Base-by-base conservation (phyloP, 2,113 vertebrate genomes). In the Callopanchax toddi region DNA sequence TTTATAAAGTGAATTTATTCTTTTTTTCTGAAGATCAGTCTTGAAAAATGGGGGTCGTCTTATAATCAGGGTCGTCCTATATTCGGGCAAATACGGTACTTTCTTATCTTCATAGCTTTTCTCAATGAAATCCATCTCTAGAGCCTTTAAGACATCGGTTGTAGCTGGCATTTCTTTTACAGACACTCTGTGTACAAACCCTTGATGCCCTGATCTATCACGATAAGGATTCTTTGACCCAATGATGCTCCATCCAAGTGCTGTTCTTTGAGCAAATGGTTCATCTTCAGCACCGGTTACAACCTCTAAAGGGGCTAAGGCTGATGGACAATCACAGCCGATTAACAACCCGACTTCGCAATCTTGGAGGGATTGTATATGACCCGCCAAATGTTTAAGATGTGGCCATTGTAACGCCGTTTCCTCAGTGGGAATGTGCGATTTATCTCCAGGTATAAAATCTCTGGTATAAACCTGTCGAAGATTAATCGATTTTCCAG, bases 291-390 rank as follows among this genome's bases (percentile, higher is more conserved):
- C 18, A 36, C 32, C 51, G 1, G 21, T 10, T 34, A 46, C 11
- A 17, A 37, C 20, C 4, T 60, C 44, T 4, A 48, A 11, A 7
- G 23, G 42, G 13, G 5, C 53, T n/a, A 21, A 45, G 16, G 29
- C 62, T 6, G n/a, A 22, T 37, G 42, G 74, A 5, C 65, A 70
- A 6, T 70, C n/a, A n/a, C n/a, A n/a, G n/a, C n/a, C n/a, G n/a
- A n/a, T n/a, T n/a, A n/a, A n/a, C n/a, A n/a, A n/a, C 57, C 50
- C 74, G 0, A 76, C 68, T 10, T 65, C 65, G 17, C 56, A 76
- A 10, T 76, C 56, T 62, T 67, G 54, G 0, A 73, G 23, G 13
- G 45, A n/a, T 2, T 59, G 34, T 4, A 74, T 13, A 5, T 55
- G 29, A 13, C 23, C n/a, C 11, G 60, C n/a, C 16, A 72, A 11